Conservation (phyloP, 2,888 invertebrate species). For the Megalurothrips usitatus region DNA sequence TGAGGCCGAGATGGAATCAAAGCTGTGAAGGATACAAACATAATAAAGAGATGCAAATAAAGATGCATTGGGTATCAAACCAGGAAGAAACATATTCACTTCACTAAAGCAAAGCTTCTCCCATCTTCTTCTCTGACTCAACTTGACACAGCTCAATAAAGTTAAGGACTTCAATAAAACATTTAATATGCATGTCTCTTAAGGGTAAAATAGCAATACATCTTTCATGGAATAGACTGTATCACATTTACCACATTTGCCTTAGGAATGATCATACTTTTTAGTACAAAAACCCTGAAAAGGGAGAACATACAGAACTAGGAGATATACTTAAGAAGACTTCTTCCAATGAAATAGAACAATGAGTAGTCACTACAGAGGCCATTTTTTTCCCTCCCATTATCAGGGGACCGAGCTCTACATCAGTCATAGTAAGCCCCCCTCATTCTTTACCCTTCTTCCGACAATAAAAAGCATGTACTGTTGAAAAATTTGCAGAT, state of each 20-base stretch:
- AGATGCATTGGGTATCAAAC: too few species aligned
- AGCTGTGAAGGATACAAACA: not conserved
- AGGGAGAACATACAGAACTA: not conserved
- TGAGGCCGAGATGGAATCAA: not conserved
- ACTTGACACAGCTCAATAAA: not conserved
- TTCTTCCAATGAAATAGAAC: not conserved
- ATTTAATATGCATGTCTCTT: not conserved
- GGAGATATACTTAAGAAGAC: not conserved
- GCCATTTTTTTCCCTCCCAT: not conserved
- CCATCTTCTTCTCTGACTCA: too few species aligned
- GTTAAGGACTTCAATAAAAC: not conserved
- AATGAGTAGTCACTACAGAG: not conserved
- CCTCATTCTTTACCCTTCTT: conserved; percentile 2
- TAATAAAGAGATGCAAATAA: not conserved
- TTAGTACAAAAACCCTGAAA: conserved; percentile 18
- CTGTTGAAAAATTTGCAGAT: not conserved
- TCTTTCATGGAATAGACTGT: not conserved
- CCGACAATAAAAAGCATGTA: not conserved
- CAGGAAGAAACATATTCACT: too few species aligned
- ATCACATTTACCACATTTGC: not conserved
- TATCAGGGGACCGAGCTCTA: not conserved
- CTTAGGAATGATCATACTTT: not conserved
- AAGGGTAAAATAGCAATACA: not conserved
- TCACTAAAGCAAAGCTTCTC: too few species aligned
- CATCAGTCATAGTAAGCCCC: conserved; percentile 11